Evolutionary conservation across 2,888 invertebrate species (phyloP).

Genomic region (Dione vanillae): DNA sequence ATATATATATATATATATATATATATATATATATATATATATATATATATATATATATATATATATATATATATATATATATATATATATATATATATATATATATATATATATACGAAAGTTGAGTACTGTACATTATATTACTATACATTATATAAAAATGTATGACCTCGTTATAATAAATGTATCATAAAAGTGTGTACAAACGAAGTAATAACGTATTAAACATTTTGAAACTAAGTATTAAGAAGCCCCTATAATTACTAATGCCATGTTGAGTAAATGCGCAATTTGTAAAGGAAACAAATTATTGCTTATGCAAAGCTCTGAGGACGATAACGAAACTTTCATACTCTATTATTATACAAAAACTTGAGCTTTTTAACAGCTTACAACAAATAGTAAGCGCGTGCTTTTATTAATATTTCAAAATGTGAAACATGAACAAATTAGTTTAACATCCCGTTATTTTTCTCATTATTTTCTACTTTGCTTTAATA

Average conservation of each 20-base stretch:
- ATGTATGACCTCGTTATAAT: neutral
- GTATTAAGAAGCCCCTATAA: slow-evolving; percentile 37
- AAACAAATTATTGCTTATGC: slow-evolving; percentile 42
- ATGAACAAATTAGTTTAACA: neutral
- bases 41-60: no score
- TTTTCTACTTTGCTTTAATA: no score
- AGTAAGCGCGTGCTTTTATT: neutral
- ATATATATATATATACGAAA: no score
- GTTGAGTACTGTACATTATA: neutral
- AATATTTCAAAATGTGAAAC: neutral
- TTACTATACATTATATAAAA: neutral
- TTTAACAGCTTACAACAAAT: neutral
- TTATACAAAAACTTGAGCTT: neutral
- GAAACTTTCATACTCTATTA: slow-evolving; percentile 29
- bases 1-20: no score
- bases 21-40: no score
- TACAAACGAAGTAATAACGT: slow-evolving; percentile 4
- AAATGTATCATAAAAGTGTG: neutral
- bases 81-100: no score
- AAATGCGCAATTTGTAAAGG: slow-evolving; percentile 40
- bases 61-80: no score
- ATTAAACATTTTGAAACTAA: slow-evolving; percentile 38
- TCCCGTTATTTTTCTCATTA: neutral
- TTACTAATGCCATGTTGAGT: slow-evolving; percentile 38
- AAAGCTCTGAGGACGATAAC: slow-evolving; percentile 37